Evolutionary conservation across 2,797 vertebrate species (phyloP).

Genomic region (Podarcis lilfordi): DNA sequence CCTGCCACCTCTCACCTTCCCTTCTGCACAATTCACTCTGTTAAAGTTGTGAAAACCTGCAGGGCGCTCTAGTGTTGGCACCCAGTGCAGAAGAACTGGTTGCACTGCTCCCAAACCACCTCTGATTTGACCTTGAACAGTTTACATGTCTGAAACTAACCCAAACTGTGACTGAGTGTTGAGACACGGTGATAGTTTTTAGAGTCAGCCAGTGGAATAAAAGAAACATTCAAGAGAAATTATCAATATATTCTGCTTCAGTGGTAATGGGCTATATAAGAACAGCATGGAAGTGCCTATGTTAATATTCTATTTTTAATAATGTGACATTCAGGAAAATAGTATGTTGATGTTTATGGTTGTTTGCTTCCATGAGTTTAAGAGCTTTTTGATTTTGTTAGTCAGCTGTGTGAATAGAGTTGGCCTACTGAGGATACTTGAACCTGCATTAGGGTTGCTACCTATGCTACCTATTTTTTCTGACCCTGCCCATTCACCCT

Average conservation of each 20-base stretch:
- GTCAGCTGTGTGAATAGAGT: constrained; percentile 34
- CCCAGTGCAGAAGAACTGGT: neutral
- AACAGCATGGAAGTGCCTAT: neutral
- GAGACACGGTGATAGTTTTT: neutral
- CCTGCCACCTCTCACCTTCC: too few relatives aligned
- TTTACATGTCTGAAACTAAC: neutral
- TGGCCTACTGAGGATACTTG: constrained; percentile 27
- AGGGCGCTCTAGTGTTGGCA: neutral
- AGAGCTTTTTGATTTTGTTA: constrained; percentile 61
- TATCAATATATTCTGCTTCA: neutral
- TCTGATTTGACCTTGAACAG: neutral
- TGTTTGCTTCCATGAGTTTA: constrained; percentile 52
- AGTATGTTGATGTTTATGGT: constrained; percentile 18
- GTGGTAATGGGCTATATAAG: neutral
- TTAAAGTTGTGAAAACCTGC: neutral
- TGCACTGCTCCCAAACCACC: too few relatives aligned
- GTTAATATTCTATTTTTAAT: neutral
- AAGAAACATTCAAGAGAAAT: neutral
- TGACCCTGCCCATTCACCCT: neutral
- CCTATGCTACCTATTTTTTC: neutral
- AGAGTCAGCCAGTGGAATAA: neutral
- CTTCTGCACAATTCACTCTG: too few relatives aligned
- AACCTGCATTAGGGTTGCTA: neutral
- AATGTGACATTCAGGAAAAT: neutral
- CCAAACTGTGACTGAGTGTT: constrained; percentile 4